Base-by-base conservation (phyloP, 2,113 vertebrate species). In the Mormyrus lacerda region DNA sequence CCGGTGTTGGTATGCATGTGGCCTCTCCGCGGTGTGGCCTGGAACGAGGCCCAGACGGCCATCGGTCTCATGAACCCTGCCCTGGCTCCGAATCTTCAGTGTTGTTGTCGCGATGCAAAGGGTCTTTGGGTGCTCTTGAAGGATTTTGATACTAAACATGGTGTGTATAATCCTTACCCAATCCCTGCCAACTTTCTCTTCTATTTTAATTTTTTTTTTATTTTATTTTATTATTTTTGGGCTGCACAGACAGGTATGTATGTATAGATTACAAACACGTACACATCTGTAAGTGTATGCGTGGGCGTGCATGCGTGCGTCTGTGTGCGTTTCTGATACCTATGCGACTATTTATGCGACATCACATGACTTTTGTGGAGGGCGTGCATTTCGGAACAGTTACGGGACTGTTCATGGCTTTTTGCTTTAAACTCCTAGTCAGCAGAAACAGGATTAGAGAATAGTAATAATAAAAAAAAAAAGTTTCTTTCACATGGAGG, bases 111-210 rank as follows among this genome's bases (percentile, higher is more conserved):
- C 96, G 94, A 96, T 96, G 96, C 96, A 96, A 94, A 95, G 95
- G 96, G 48, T 45, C 76, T 39, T 44, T 95, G 95, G 96, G 96
- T 96, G 95, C 95, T 92, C 94, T 96, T 96, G 96, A 96, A 97
- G 96, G 95, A 95, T 96, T 97, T 97, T 97, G 95, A 96, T 97
- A 97, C 96, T 96, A 96, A 96, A 95, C 95, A 96, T 96, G 96
- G 94, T 97, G 96, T 97, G 97, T 94, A 97, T 96, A 97, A 94
- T 96, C 96, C 96, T 96, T 93, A 96, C 95, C 94, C 95, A 95
- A 95, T 86, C 65, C 53, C 55, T 85, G 83, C 73, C 88, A 19
- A 42, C 73, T 7, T 19, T 76, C 15, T 39, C 31, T 27, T 73
- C 9, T 73, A 73, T 73, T 73, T 73, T 73, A 73, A 73, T 35